Evolutionary conservation across 2,888 invertebrate genomes (phyloP).

Genomic region (Julus scanicus): DNA sequence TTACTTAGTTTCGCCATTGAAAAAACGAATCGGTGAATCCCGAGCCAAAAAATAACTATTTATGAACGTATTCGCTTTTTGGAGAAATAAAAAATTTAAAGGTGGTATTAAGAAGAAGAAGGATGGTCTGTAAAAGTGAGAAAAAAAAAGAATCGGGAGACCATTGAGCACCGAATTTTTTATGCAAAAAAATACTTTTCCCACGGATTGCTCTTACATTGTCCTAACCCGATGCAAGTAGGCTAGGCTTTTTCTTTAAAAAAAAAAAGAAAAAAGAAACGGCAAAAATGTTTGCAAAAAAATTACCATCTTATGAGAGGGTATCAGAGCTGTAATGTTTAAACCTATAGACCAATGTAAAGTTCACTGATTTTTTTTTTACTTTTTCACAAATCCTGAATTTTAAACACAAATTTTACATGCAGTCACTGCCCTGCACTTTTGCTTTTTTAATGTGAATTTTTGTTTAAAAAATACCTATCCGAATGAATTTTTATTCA

Average conservation of each 20-base stretch:
- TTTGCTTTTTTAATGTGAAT: neutral
- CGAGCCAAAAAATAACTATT: neutral
- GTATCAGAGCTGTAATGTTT: neutral
- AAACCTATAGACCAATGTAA: neutral
- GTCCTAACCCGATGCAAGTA: neutral
- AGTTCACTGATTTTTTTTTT: conserved; percentile 13
- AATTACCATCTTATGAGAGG: conserved; percentile 13
- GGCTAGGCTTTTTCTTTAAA: neutral
- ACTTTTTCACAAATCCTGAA: neutral
- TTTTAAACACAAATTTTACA: conserved; percentile 14
- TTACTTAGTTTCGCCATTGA: conserved; percentile 42
- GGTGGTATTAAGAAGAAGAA: neutral
- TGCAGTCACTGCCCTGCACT: conserved; percentile 30
- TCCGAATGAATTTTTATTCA: too few relatives aligned
- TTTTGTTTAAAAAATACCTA: neutral
- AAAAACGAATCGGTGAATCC: conserved; percentile 7
- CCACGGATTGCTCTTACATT: conserved; percentile 15
- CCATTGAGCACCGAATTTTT: conserved; percentile 42
- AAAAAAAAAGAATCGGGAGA: conserved; percentile 7
- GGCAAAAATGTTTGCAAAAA: conserved; percentile 12
- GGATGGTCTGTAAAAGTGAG: neutral
- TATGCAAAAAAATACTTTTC: conserved; percentile 30
- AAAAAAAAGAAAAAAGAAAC: neutral
- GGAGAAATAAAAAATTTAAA: neutral
- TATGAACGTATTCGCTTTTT: neutral